Percentiles rank a stretch among this genome's conserved stretches.
Conservation (phyloP, 2,113 vertebrate genomes). For the Bubalus kerabau region DNA sequence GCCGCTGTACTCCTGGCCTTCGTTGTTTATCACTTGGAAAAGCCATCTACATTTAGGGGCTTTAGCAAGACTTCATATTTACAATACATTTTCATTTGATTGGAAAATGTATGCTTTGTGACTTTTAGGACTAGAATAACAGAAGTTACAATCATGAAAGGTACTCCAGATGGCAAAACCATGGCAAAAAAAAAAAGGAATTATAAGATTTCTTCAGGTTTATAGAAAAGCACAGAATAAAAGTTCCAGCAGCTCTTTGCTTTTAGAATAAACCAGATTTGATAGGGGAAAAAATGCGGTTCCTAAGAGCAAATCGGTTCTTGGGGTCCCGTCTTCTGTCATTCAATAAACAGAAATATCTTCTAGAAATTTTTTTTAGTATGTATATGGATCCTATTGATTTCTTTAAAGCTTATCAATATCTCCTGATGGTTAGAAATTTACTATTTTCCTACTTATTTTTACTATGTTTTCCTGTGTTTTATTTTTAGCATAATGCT, state of each 20-base stretch:
- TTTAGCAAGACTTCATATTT: background rate
- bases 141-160: background rate
- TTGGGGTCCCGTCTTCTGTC: background rate
- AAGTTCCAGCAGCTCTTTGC: background rate
- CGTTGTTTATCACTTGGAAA: background rate
- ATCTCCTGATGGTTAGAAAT: background rate
- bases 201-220: background rate
- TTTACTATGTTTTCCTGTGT: background rate
- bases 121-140: background rate
- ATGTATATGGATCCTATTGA: background rate
- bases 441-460: background rate
- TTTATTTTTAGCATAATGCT: background rate
- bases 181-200: background rate
- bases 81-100: background rate
- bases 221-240: background rate
- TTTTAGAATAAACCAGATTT: conserved; percentile 1
- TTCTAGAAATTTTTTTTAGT: background rate
- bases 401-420: background rate
- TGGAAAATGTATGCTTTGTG: background rate
- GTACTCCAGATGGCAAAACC: background rate
- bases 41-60: background rate
- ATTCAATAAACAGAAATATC: background rate
- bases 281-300: rapidly evolving
- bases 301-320: background rate
- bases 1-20: background rate